Base-by-base conservation (phyloP, 1,140 invertebrate genomes). In the Diabrotica undecimpunctata region DNA sequence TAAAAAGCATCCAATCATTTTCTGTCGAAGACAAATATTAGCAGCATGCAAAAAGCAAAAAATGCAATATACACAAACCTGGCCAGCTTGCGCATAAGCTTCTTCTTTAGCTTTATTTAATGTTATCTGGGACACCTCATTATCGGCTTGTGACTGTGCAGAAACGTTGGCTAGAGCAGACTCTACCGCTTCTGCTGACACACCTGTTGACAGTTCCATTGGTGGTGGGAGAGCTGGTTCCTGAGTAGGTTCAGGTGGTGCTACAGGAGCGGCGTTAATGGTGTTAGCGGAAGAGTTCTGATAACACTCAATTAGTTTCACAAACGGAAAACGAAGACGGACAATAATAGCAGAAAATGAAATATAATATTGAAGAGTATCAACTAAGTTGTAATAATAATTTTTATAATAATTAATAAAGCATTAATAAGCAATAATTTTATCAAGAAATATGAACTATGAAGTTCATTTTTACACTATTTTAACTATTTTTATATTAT, bases 31-130 rank as follows among this genome's bases (percentile, higher is more conserved):
- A 25, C 25, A 25, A 25, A 25, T 25, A 4, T 2, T 25, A 25
- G 25, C 25, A 25, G 25, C 25, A 25, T 25, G 25, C 25, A 25
- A 13, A 54, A 54, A 54, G 35, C 14, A 66, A 41, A 41, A 61
- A 25, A 60, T 38, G 56, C 38, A 55, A 61, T 35, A 55, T 8
- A 50, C 57, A 70, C 69, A 72, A 70, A 84, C 83, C 82, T 84
- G 83, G 50, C 82, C 80, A 1, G 81, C 74, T 61, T 80, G 73
- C 78, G 83, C 81, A 35, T 80, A 79, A 64, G 81, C 68, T 81
- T 71, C 83, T 62, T 70, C 65, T 36, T 61, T 78, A 13, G 77
- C 78, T 65, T 79, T 78, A 70, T 78, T 77, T 69, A 83, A 25
- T 81, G 66, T 73, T 79, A 79, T 78, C 73, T 76, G 75, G 52